A percentile compares a stretch with the other conserved stretches of the same genome.
These are phyloP conservation scores for Hassar affinis DNA, from an alignment of 2,113 vertebrate species.

Conservation along the genomic window DNA sequence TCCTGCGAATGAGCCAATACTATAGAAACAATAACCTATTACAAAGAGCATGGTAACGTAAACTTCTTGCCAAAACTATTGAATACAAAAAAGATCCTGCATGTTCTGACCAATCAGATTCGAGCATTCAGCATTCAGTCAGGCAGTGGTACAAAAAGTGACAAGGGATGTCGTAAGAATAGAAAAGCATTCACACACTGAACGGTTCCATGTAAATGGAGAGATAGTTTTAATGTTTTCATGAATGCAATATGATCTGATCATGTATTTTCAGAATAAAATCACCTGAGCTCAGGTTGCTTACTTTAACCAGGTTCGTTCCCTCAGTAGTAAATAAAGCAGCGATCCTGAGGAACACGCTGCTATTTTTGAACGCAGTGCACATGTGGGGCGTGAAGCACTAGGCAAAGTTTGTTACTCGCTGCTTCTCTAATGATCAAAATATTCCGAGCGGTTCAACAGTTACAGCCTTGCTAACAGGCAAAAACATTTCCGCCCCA, in stretches of 20 bases:
- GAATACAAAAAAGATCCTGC: neutral
- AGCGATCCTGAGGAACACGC: neutral
- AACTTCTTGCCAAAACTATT: neutral
- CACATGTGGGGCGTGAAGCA: neutral
- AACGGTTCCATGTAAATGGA: too few species aligned
- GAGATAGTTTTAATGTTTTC: too few species aligned
- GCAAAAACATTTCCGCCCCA: neutral
- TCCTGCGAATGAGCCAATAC: too few species aligned
- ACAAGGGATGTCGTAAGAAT: neutral
- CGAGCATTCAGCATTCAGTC: neutral
- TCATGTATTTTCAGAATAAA: neutral
- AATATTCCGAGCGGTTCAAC: constrained; percentile 12
- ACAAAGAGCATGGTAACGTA: too few species aligned
- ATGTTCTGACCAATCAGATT: neutral
- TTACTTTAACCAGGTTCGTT: neutral
- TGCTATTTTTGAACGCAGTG: neutral
- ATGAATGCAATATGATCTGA: neutral
- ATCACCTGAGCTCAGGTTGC: neutral
- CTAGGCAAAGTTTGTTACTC: neutral
- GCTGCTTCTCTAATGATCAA: constrained; percentile 19
- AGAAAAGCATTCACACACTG: too few species aligned
- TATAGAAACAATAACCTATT: too few species aligned
- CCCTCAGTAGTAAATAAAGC: constrained; percentile 12
- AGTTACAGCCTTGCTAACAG: constrained; percentile 7
- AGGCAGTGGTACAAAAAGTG: neutral